A percentile compares a stretch with the other conserved stretches of the same genome.
phyloP scores from a whole-genome alignment of 2,113 vertebrate genomes.

The Petroica traversi region DNA sequence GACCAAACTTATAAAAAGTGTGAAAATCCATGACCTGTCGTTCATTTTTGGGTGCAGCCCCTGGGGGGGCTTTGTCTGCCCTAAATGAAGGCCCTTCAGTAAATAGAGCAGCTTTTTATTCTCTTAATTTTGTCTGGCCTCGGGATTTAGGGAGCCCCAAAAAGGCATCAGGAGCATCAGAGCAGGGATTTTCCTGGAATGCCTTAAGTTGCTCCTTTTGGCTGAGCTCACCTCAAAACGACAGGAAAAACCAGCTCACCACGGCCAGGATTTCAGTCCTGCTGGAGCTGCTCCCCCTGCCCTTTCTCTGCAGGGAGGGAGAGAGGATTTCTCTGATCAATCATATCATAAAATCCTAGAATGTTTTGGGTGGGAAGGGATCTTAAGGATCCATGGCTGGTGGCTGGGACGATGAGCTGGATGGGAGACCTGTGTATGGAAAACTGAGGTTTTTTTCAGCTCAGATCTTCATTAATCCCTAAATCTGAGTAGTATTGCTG shows the following conservation, averaged over 20 bases:
- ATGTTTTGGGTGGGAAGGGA: neutral
- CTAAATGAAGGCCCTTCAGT: too few species aligned
- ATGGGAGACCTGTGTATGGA: neutral
- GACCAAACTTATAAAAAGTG: too few species aligned
- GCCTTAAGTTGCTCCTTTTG: neutral
- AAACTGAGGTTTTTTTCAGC: neutral
- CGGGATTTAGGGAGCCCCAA: too few species aligned
- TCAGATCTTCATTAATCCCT: neutral
- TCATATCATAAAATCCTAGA: neutral
- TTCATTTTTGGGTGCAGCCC: too few species aligned
- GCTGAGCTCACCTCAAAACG: neutral
- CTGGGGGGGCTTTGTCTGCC: too few species aligned
- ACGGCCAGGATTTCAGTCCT: rapidly evolving
- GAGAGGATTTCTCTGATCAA: neutral
- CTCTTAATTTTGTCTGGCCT: too few species aligned
- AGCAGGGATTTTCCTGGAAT: rapidly evolving
- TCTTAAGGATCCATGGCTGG: neutral
- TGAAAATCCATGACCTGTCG: too few species aligned
- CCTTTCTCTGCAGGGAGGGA: neutral
- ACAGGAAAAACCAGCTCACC: neutral
- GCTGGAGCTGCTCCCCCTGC: rapidly evolving
- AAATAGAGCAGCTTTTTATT: too few species aligned
- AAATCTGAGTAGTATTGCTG: neutral
- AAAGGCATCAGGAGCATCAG: neutral
- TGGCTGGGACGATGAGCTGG: neutral